Evolutionary conservation across 1,140 invertebrate genomes (phyloP).

Genomic region (Anoplolepis gracilipes): DNA sequence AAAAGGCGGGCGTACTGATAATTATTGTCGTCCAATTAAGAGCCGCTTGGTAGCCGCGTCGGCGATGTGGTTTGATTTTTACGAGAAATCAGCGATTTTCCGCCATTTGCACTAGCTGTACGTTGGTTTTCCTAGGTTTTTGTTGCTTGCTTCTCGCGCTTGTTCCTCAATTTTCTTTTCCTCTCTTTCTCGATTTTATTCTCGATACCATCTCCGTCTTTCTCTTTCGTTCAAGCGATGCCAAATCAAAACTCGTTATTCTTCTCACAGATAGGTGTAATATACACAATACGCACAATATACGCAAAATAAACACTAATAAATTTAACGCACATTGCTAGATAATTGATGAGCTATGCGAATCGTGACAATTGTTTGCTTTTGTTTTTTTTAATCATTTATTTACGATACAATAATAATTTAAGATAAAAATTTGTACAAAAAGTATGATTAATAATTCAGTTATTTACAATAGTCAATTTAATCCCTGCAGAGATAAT

Average conservation of each 20-base stretch:
- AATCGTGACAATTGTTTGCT: slow-evolving; percentile 75
- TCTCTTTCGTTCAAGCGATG: slow-evolving; percentile 7
- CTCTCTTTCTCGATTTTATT: background rate
- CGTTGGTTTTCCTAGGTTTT: slow-evolving; percentile 48
- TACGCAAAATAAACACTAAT: slow-evolving; percentile 84
- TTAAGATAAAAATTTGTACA: background rate
- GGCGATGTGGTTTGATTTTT: slow-evolving; percentile 69
- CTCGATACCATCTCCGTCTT: background rate
- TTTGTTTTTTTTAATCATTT: slow-evolving; percentile 28
- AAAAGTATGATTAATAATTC: background rate
- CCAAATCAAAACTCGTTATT: slow-evolving; percentile 50
- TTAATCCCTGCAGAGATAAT: background rate
- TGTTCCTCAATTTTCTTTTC: slow-evolving; percentile 3
- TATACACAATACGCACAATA: too few relatives aligned
- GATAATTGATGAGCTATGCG: slow-evolving; percentile 84
- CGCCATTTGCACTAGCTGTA: slow-evolving; percentile 58
- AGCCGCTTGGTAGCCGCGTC: slow-evolving; percentile 39
- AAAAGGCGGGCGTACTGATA: slow-evolving; percentile 69
- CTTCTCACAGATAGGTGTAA: slow-evolving; percentile 35
- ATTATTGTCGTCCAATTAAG: slow-evolving; percentile 78
- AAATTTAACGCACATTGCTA: slow-evolving; percentile 85
- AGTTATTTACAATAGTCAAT: background rate
- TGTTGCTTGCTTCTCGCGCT: slow-evolving; percentile 18
- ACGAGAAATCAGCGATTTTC: slow-evolving; percentile 82
- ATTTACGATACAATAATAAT: slow-evolving; percentile 8